Percentiles rank a stretch among this genome's conserved stretches.
phyloP scores from a whole-genome alignment of 1,140 invertebrate genomes.

The Micrasema longulum region DNA sequence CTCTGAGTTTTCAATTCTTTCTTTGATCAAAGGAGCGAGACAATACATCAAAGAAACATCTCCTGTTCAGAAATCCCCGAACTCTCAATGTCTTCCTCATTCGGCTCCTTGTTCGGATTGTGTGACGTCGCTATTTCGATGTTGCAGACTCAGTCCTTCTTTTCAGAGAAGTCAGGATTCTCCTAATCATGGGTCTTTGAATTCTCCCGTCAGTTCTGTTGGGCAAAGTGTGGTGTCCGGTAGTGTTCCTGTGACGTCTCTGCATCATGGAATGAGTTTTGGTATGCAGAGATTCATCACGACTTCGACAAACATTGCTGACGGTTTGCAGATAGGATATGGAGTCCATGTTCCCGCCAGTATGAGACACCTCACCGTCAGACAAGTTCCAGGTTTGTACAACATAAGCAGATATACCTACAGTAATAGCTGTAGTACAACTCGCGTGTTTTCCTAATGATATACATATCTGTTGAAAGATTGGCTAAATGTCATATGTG shows the following conservation, averaged over 20 bases:
- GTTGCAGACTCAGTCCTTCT: conserved; percentile 57
- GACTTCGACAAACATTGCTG: conserved; percentile 31
- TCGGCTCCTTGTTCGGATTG: conserved; percentile 63
- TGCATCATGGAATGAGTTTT: conserved; percentile 39
- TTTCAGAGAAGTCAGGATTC: not conserved
- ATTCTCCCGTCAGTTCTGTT: not conserved
- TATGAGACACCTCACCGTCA: conserved; percentile 49
- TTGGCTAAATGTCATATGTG: too few relatives aligned
- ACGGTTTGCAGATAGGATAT: conserved; percentile 39
- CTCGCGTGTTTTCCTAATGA: too few relatives aligned
- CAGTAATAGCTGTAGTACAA: too few relatives aligned
- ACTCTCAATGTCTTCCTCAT: conserved; percentile 33
- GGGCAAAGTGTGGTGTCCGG: conserved; percentile 9
- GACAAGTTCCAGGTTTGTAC: conserved; percentile 49
- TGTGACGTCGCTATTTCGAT: conserved; percentile 62
- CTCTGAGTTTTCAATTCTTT: conserved; percentile 51
- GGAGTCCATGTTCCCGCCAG: conserved; percentile 46
- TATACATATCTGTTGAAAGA: too few relatives aligned
- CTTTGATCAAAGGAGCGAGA: conserved; percentile 47
- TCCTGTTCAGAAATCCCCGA: conserved; percentile 7
- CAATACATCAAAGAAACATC: conserved; percentile 32
- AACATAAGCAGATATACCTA: too few relatives aligned
- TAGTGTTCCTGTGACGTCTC: conserved; percentile 8
- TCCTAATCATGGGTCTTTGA: conserved; percentile 8
- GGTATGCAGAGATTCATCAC: conserved; percentile 44